phyloP scores from a whole-genome alignment of 2,797 vertebrate genomes.

The Sebastes kiyomatsui region DNA sequence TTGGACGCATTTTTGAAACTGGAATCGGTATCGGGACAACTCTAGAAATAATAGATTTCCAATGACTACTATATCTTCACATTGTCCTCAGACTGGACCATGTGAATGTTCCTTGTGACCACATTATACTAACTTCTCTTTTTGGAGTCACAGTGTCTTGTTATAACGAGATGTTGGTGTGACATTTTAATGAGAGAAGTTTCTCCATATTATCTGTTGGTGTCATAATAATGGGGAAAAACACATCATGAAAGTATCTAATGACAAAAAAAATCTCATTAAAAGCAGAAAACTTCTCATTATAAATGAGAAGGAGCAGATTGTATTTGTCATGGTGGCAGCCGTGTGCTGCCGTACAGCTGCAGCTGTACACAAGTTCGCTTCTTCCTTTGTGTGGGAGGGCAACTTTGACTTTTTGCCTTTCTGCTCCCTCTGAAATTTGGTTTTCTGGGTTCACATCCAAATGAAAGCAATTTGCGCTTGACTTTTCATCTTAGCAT shows the following conservation, averaged over 20 bases:
- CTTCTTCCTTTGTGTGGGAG: slow-evolving; percentile 49
- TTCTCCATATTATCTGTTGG: not conserved
- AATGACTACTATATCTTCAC: not conserved
- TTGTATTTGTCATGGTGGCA: not conserved
- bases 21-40: too few species aligned
- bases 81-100: not conserved
- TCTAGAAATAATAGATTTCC: not conserved
- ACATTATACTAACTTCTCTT: not conserved
- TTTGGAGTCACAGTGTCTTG: not conserved
- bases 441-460: slow-evolving; percentile 42
- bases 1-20: too few species aligned
- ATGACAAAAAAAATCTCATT: not conserved
- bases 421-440: slow-evolving; percentile 39
- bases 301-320: not conserved
- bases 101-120: not conserved
- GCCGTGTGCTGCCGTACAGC: slow-evolving; percentile 5
- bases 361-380: slow-evolving; percentile 16
- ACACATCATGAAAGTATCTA: not conserved
- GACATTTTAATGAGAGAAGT: not conserved
- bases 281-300: not conserved
- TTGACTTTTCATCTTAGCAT: slow-evolving; percentile 20
- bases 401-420: slow-evolving; percentile 47
- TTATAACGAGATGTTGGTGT: not conserved
- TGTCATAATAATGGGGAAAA: slow-evolving; percentile 1
- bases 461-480: slow-evolving; percentile 50